Evolutionary conservation across 2,797 vertebrate species (phyloP), one percentile per base, ranked within the genome.

Genomic region (Ciconia nigra): DNA sequence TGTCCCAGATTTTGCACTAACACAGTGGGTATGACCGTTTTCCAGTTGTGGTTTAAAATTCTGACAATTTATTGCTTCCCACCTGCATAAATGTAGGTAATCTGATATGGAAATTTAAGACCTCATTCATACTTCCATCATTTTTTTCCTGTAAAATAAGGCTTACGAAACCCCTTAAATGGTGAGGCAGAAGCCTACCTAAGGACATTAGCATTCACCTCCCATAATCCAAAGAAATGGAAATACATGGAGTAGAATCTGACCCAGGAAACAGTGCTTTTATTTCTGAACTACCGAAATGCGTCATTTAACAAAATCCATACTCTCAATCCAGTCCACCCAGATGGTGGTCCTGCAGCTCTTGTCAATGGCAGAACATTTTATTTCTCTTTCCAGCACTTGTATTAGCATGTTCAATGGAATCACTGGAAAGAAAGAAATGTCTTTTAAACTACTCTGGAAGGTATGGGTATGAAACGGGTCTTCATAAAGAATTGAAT

Each of bases 21-120:
- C 0, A 7, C 21, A 42, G 12, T 35, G 4, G 11, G n/a, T 47
- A 35, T 0, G 0, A n/a, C 6, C 0, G 3, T 47, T 61, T 63
- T 37, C 15, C n/a, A 65, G 8, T 10, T 63, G 35, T 61, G 22
- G 10, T 31, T 84, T 67, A 42, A 78, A 66, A 66, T 59, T 55
- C 49, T 76, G 39, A 46, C 33, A 39, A 61, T 47, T 44, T 58
- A 15, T 70, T 86, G 10, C 39, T 70, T 69, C 25, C 28, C 33
- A 47, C 22, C 31, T 54, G 13, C 33, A 84, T 6, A 89, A 73
- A 89, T 26, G 11, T 25, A 63, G 9, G 4, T 57, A 70, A 24
- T 47, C 46, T 20, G 1, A 14, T 21, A 49, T 4, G 24, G 24
- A 79, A 72, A 76, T 15, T 13, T 33, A 29, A 83, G 19, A 77